Evolutionary conservation across 2,888 invertebrate species (phyloP).

Genomic region (Antitype chi): DNA sequence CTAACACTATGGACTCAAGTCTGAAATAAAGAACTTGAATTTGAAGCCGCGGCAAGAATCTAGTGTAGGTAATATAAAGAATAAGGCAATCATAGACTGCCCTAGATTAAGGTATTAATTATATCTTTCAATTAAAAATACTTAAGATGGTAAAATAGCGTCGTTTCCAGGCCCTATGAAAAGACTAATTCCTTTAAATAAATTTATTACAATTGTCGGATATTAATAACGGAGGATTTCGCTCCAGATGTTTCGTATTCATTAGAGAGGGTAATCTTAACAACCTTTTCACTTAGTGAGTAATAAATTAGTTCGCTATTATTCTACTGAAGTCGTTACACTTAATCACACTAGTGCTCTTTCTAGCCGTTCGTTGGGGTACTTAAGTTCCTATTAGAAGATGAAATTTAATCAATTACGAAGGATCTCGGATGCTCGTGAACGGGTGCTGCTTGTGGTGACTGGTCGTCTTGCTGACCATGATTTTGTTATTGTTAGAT

Average conservation of each 20-base stretch:
- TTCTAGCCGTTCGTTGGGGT: slow-evolving; percentile 5
- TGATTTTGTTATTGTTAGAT: too few relatives aligned
- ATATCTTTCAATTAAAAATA: slow-evolving; percentile 13
- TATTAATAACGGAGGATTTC: slow-evolving; percentile 64
- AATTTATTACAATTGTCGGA: slow-evolving; percentile 66
- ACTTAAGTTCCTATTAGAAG: slow-evolving; percentile 20
- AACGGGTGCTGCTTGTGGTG: too few relatives aligned
- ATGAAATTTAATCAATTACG: slow-evolving; percentile 20
- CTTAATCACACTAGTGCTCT: slow-evolving; percentile 29
- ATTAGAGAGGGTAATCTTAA: slow-evolving; percentile 62
- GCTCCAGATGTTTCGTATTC: slow-evolving; percentile 68
- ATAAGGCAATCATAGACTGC: not conserved
- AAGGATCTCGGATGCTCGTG: too few relatives aligned
- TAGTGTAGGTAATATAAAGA: not conserved
- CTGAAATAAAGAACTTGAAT: too few relatives aligned
- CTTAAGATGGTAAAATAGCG: slow-evolving; percentile 13
- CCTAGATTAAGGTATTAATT: slow-evolving; percentile 5
- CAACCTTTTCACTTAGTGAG: slow-evolving; percentile 40
- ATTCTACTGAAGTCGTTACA: slow-evolving; percentile 44
- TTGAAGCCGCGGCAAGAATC: not conserved
- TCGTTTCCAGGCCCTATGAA: slow-evolving; percentile 35
- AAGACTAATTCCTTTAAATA: slow-evolving; percentile 61
- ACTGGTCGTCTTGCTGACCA: too few relatives aligned
- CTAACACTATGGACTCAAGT: too few relatives aligned
- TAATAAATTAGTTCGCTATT: slow-evolving; percentile 50